Evolutionary conservation across 2,888 invertebrate species (phyloP), one percentile per base, ranked within the genome.

Genomic region (Graphium colonna): DNA sequence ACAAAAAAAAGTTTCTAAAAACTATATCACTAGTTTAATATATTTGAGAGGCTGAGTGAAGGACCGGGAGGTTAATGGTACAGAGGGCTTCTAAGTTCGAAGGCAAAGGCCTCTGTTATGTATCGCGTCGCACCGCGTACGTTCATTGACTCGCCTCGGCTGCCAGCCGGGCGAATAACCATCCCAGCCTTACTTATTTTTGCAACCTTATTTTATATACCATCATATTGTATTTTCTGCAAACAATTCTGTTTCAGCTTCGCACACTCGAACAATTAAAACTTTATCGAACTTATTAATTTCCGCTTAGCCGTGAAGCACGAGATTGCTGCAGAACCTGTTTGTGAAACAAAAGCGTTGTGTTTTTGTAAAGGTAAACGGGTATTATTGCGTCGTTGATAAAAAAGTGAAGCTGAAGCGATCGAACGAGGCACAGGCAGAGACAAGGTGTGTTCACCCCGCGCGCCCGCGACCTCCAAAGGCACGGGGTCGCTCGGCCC

Each of bases 391-490:
- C 54, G 54, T 45, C 40, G 49, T 53, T 49, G 54, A 49, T 49
- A 49, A 54, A 54, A 49, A 49, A 54, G 40, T 21, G 28, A 21
- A 18, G 8, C 36, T 42, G 47, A 36, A 53, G 42, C 44, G 43
- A 38, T 42, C 64, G 75, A 73, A 75, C 73, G 65, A 68, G 63
- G 66, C 64, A 68, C 70, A 75, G n/a, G 28, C 43, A 77, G 75
- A 71, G 72, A 78, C 75, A 71, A 74, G 64, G 84, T 82, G 67
- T 78, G 73, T 77, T 81, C 73, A 83, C 82, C 82, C 69, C 69
- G 65, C 59, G 56, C 61, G 67, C 63, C 67, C 56, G 59, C 74
- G 81, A 79, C 80, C 78, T 82, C 77, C 67, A 60, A 68, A 61
- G 67, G 77, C 68, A 61, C 68, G 62, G 69, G 75, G 73, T 75